phyloP scores from a whole-genome alignment of 2,888 invertebrate species.

The Drepana falcataria region DNA sequence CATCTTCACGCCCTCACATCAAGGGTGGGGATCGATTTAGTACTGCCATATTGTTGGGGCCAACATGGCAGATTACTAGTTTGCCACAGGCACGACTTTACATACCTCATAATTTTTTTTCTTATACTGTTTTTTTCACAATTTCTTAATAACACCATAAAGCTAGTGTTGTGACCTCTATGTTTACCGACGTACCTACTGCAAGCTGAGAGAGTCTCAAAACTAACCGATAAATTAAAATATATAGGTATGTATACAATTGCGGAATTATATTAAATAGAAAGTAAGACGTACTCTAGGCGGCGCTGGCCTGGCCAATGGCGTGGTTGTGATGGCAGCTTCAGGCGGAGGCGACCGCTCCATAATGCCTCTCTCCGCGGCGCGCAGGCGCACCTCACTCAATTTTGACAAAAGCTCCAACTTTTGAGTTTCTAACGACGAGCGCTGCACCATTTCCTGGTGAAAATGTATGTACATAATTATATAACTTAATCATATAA shows the following conservation, averaged over 20 bases:
- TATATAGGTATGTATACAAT: not conserved
- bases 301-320: constrained; percentile 56
- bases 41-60: too few species aligned
- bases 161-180: too few species aligned
- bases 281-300: constrained; percentile 54
- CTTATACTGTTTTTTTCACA: too few species aligned
- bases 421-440: constrained; percentile 96
- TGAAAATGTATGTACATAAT: constrained; percentile 9
- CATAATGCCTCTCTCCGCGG: constrained; percentile 91
- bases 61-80: too few species aligned
- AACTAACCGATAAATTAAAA: not conserved
- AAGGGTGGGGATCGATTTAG: too few species aligned
- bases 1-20: too few species aligned
- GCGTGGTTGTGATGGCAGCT: constrained; percentile 30
- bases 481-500: not conserved
- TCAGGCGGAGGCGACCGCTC: constrained; percentile 80
- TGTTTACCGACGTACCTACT: too few species aligned
- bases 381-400: constrained; percentile 93
- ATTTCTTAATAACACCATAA: too few species aligned
- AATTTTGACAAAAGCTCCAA: constrained; percentile 95
- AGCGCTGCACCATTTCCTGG: constrained; percentile 91
- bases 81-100: too few species aligned
- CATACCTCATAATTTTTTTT: too few species aligned
- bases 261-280: not conserved
- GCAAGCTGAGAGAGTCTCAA: not conserved